These are phyloP conservation scores for Ormia ochracea DNA, from an alignment of 2,888 invertebrate genomes.

Conservation along the genomic window DNA sequence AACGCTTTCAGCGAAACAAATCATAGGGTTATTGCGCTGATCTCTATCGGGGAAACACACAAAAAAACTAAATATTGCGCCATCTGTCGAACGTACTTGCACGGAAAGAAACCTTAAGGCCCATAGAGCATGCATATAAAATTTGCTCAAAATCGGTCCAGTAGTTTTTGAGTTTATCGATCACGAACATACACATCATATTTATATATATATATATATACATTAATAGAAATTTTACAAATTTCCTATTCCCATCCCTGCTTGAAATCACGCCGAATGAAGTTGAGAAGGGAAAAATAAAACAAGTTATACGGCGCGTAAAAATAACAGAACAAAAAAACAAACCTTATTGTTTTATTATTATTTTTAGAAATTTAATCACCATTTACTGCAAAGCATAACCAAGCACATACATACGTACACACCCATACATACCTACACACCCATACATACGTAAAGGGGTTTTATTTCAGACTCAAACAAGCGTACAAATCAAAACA, in stretches of 20 bases:
- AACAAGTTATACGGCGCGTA: constrained; percentile 38
- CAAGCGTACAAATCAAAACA: background rate
- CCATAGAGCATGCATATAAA: too few relatives aligned
- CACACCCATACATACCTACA: background rate
- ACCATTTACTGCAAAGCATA: constrained; percentile 51
- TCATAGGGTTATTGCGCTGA: too few relatives aligned
- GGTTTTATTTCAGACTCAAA: background rate
- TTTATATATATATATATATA: too few relatives aligned
- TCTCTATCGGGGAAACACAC: too few relatives aligned
- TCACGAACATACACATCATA: background rate
- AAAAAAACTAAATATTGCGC: too few relatives aligned
- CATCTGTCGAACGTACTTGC: too few relatives aligned
- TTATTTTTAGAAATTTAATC: constrained; percentile 69
- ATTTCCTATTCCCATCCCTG: background rate
- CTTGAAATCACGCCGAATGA: background rate
- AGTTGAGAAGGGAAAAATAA: constrained; percentile 13
- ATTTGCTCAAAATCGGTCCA: too few relatives aligned
- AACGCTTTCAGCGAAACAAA: too few relatives aligned
- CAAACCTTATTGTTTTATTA: constrained; percentile 52
- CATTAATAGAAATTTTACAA: background rate
- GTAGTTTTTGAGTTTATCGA: too few relatives aligned
- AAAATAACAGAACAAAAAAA: constrained; percentile 40
- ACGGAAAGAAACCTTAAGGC: too few relatives aligned
- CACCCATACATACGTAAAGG: background rate
- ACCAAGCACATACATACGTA: background rate